Conservation (phyloP, 2,888 invertebrate species). For the Napeogenes inachia region DNA sequence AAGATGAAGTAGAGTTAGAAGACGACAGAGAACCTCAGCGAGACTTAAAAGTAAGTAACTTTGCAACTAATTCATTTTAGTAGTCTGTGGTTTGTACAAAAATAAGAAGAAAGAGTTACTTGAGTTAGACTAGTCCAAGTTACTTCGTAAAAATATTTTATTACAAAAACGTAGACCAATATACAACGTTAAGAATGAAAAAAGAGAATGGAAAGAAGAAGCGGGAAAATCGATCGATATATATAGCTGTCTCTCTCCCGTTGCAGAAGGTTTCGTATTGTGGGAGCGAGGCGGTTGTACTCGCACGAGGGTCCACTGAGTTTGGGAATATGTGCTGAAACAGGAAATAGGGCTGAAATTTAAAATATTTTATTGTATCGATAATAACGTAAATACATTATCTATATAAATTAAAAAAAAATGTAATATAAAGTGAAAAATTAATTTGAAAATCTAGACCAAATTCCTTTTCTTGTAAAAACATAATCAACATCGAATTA, state of each 20-base stretch:
- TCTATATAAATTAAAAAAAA: too few relatives aligned
- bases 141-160: not conserved
- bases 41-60: too few relatives aligned
- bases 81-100: too few relatives aligned
- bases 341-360: conserved; percentile 5
- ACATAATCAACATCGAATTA: conserved; percentile 41
- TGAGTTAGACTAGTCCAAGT: too few relatives aligned
- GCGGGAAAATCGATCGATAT: conserved; percentile 91
- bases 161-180: conserved; percentile 89
- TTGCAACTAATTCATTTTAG: too few relatives aligned
- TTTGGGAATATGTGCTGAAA: conserved; percentile 71
- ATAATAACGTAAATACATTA: conserved; percentile 1
- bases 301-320: conserved; percentile 73
- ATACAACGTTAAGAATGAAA: conserved; percentile 91
- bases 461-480: not conserved
- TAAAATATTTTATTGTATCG: too few relatives aligned
- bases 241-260: conserved; percentile 86
- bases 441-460: not conserved
- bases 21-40: too few relatives aligned
- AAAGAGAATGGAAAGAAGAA: conserved; percentile 95
- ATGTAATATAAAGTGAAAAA: too few relatives aligned
- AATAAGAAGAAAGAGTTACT: too few relatives aligned
- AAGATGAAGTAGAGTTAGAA: too few relatives aligned
- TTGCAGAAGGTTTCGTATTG: conserved; percentile 92
- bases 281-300: conserved; percentile 82